Evolutionary conservation across 2,888 invertebrate genomes (phyloP), one percentile per base, ranked within the genome.

Genomic region (Altica lythri): DNA sequence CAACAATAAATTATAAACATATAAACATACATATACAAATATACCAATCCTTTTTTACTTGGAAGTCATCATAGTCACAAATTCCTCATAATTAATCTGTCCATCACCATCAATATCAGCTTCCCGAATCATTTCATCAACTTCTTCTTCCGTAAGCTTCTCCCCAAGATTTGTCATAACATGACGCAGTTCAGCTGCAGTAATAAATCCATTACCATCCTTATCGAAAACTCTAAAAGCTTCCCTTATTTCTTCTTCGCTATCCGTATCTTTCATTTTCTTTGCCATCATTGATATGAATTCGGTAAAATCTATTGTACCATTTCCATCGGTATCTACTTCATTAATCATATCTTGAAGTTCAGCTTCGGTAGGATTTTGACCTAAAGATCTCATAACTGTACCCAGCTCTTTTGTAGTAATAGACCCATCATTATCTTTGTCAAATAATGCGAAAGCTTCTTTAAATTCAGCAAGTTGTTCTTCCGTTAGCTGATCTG

Each of bases 261-360:
- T 90, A 81, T 96, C 95, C 65, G 95, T 95, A 81, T 95, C 95
- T 80, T 95, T 95, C 93, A 95, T 95, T 84, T 95, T 96, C 76
- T 95, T 86, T 73, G 95, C 95, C 95, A 97, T 96, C 95, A 97
- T 95, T 74, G 95, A 95, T 74, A 97, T 86, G 84, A 96, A 97
- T 29, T 53, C 82, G 6, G 38, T 14, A 40, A 53, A 53, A 47
- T 53, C 53, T 6, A 53, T 53, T 2, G 47, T 96, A 57, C 49
- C 79, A 82, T 77, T 73, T 86, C 86, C 88, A 78, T 92, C 92
- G 68, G 90, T 90, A 80, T 96, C 95, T 70, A 96, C 94, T 83
- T 96, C 95, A 81, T 95, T 95, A 82, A 96, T 95, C 95, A 96
- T 96, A 77, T 95, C 95, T 80, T 95, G 95, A 64, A 95, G 85